Evolutionary conservation across 2,888 invertebrate genomes (phyloP), one percentile per base, ranked within the genome.

Genomic region (Parochlus steinenii): DNA sequence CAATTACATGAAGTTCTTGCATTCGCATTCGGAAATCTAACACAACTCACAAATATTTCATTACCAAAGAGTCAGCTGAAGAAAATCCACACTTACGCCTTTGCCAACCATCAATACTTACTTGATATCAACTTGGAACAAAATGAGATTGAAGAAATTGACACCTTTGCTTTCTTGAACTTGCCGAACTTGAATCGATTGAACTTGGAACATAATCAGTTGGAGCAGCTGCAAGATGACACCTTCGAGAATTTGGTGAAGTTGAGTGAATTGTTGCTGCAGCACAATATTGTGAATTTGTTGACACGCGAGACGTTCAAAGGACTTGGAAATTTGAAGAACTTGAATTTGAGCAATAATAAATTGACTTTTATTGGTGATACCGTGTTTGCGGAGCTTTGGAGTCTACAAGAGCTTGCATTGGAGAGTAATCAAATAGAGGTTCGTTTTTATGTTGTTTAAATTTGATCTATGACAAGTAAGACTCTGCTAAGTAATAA

Each of bases 161-260:
- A 72, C 45, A 65, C 71, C 34, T 71, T 74, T 47, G 74, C 75
- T 2, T 85, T 86, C 54, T 66, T 71, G 30, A 73, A 78, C 51
- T 53, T 83, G 37, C 81, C 83, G 0, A 65, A 67, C 36, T 58
- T 82, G 42, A 71, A 72, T 46, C 73, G 77, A 41, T 67, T 95
- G 26, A 73, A 73, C 42, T 65, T 95, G 34, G 82, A 85, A 46
- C 77, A 77, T 50, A 95, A 95, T 60, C 78, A 80, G 52, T 69
- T 95, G 44, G 75, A 80, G 40, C 67, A 72, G 19, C 67, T 90
- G 42, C 87, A 85, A 46, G 85, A 87, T 41, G 79, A 79, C 41
- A 79, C 92, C 14, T 87, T 83, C 49, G 67, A 67, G 45, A 69
- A 77, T 44, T 63, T 82, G 51, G 69, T 69, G 36, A 73, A 78